These are phyloP conservation scores for Odontocolon sp. DNA, from an alignment of 2,888 invertebrate species.

Conservation along the genomic window DNA sequence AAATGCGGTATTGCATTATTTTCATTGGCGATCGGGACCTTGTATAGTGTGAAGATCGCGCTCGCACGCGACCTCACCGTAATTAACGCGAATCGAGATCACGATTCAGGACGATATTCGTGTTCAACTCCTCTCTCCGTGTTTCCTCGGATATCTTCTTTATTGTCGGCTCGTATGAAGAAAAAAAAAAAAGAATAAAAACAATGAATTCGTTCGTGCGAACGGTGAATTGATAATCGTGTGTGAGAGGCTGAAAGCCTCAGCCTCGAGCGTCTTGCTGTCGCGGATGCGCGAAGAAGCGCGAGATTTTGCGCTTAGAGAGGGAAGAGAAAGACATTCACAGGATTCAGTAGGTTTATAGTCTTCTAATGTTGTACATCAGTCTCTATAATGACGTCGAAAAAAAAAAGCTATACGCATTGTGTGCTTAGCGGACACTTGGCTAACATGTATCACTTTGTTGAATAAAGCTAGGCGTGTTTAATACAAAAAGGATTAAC, in stretches of 20 bases:
- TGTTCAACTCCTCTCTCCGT: constrained; percentile 51
- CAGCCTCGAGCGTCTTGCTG: constrained; percentile 12
- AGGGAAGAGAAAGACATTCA: constrained; percentile 61
- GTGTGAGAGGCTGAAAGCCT: constrained; percentile 23
- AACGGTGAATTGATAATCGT: constrained; percentile 32
- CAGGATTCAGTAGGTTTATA: constrained; percentile 69
- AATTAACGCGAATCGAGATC: background rate
- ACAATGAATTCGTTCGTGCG: constrained; percentile 36
- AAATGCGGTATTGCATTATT: constrained; percentile 39
- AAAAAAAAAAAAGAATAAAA: too few relatives aligned
- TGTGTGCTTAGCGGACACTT: constrained; percentile 76
- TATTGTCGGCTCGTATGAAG: too few relatives aligned
- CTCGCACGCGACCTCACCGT: background rate
- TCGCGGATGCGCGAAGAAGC: constrained; percentile 11
- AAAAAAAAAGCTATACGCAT: constrained; percentile 67
- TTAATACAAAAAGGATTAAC: constrained; percentile 73
- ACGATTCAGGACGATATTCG: constrained; percentile 13
- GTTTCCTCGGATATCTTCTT: constrained; percentile 50
- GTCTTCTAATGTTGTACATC: constrained; percentile 71
- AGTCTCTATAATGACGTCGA: constrained; percentile 72
- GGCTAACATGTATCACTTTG: constrained; percentile 79
- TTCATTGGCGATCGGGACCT: constrained; percentile 12
- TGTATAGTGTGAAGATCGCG: background rate
- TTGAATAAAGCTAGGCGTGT: constrained; percentile 80
- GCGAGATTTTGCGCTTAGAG: constrained; percentile 41